Conservation (phyloP, 2,113 vertebrate species). For the Melanostigma gelatinosum region DNA sequence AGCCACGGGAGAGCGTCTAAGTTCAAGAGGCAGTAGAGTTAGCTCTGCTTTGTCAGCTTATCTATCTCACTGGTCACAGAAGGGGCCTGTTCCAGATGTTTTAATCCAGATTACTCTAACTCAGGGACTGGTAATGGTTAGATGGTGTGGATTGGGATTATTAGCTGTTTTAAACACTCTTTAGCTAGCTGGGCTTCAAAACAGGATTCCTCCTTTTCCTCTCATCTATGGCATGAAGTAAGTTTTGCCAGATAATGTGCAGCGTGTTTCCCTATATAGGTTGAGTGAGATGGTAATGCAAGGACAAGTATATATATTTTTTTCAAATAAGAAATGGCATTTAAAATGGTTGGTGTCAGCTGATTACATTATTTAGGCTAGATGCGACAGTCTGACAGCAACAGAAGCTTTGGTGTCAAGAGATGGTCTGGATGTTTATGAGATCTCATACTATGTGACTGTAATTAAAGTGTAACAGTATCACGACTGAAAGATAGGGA, state of each 20-base stretch:
- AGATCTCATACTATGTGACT: slow-evolving; percentile 7
- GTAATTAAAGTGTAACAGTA: neutral
- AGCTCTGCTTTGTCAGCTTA: slow-evolving; percentile 31
- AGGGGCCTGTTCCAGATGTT: slow-evolving; percentile 61
- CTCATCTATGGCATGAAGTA: neutral
- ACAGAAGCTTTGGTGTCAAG: neutral
- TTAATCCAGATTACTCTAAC: slow-evolving; percentile 73
- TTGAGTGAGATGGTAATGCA: neutral
- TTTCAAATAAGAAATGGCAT: neutral
- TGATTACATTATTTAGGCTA: neutral
- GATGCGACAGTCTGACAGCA: neutral
- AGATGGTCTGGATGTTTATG: slow-evolving; percentile 4
- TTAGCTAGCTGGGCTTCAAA: slow-evolving; percentile 34
- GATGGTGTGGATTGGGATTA: slow-evolving; percentile 66
- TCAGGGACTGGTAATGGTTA: slow-evolving; percentile 54
- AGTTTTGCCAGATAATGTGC: neutral
- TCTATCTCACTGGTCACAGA: slow-evolving; percentile 27
- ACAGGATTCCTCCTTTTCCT: slow-evolving; percentile 17
- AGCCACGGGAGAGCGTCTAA: neutral
- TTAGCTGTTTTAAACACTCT: slow-evolving; percentile 70
- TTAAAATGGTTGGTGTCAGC: neutral
- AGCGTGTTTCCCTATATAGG: neutral
- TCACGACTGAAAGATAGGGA: neutral
- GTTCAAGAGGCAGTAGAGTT: slow-evolving; percentile 28
- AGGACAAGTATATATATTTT: neutral